These are phyloP conservation scores for Alosa sapidissima DNA, from an alignment of 2,797 vertebrate species.

Conservation along the genomic window DNA sequence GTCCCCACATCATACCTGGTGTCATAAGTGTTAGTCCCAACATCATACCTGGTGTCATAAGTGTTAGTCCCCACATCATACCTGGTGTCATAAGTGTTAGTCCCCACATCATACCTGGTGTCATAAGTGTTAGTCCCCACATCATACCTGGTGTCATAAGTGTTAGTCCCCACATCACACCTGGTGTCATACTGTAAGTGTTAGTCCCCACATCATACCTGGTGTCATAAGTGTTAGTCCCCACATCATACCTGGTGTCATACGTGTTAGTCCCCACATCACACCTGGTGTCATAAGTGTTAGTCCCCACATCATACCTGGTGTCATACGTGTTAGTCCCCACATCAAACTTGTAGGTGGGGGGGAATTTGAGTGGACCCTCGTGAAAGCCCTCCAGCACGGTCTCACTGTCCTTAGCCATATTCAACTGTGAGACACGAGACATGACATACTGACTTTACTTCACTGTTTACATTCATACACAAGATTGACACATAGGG, in stretches of 20 bases:
- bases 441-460: not conserved
- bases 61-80: constrained; percentile 83
- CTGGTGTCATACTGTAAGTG: constrained; percentile 63
- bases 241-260: constrained; percentile 87
- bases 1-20: too few relatives aligned
- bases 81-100: constrained; percentile 63
- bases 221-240: constrained; percentile 52
- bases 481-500: not conserved
- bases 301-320: too few relatives aligned
- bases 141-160: constrained; percentile 80
- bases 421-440: constrained; percentile 82
- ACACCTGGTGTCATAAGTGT: constrained; percentile 73
- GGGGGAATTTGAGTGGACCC: constrained; percentile 90
- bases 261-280: constrained; percentile 77
- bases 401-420: constrained; percentile 89
- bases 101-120: too few relatives aligned
- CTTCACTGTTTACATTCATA: not conserved
- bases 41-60: too few relatives aligned
- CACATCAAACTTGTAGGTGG: constrained; percentile 97
- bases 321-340: constrained; percentile 48
- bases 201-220: constrained; percentile 87
- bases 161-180: constrained; percentile 83
- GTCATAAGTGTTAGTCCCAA: too few relatives aligned
- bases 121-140: constrained; percentile 69
- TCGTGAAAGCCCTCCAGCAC: constrained; percentile 93